Evolutionary conservation across 2,797 vertebrate species (phyloP).

Genomic region (Lepidocolaptes lacrymiger): DNA sequence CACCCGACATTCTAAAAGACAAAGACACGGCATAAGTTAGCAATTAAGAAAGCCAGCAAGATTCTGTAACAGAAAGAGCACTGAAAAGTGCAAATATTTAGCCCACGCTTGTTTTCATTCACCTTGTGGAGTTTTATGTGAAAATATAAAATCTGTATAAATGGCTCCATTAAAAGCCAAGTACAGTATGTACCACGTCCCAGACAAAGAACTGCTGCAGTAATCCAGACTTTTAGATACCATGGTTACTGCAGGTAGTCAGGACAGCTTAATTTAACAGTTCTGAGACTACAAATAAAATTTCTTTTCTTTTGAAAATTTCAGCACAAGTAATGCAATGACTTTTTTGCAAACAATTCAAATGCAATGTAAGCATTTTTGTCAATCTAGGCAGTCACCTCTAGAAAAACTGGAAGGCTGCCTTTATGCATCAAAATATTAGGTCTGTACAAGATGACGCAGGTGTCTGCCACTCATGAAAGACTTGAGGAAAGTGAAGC

Average conservation of each 20-base stretch:
- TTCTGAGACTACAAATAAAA: background rate
- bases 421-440: slow-evolving; percentile 8
- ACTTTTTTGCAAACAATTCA: background rate
- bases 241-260: slow-evolving; percentile 58
- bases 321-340: background rate
- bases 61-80: slow-evolving; percentile 37
- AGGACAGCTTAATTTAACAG: slow-evolving; percentile 30
- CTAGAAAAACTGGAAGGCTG: background rate
- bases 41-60: slow-evolving; percentile 47
- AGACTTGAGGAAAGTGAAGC: slow-evolving; percentile 40
- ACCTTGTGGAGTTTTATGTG: slow-evolving; percentile 48
- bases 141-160: slow-evolving; percentile 39
- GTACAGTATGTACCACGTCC: slow-evolving; percentile 47
- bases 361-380: background rate
- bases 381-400: background rate
- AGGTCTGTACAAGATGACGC: background rate
- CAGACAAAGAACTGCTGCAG: slow-evolving; percentile 43
- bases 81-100: slow-evolving; percentile 51
- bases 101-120: slow-evolving; percentile 49
- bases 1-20: slow-evolving; percentile 91
- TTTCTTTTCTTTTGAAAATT: slow-evolving; percentile 5
- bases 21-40: slow-evolving; percentile 57
- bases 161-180: slow-evolving; percentile 27
- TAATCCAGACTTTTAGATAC: slow-evolving; percentile 27
- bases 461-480: slow-evolving; percentile 21